A percentile compares a stretch with the other conserved stretches of the same genome.
Evolutionary conservation across 2,113 vertebrate species (phyloP).

Genomic region (Ovis canadensis): DNA sequence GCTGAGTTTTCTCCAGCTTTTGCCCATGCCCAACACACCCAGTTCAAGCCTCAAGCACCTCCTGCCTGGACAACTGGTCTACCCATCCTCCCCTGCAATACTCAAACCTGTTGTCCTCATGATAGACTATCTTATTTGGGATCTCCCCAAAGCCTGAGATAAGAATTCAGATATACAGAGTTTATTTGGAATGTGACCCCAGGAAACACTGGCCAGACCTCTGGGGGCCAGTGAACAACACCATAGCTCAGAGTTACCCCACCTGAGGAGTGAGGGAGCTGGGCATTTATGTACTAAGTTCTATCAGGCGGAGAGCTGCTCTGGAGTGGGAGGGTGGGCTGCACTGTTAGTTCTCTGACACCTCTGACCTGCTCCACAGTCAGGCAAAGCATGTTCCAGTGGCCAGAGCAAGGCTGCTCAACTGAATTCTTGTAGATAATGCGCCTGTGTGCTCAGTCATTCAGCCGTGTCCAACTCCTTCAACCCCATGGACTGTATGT

Average conservation of each 20-base stretch:
- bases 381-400: background rate
- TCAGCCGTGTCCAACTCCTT: background rate
- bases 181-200: background rate
- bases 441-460: background rate
- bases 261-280: background rate
- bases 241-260: background rate
- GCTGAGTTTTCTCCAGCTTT: background rate
- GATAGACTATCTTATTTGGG: background rate
- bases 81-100: too few species aligned
- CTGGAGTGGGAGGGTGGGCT: background rate
- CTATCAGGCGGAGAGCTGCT: background rate
- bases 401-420: background rate
- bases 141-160: background rate
- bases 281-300: background rate
- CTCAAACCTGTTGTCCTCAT: background rate
- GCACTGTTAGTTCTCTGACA: background rate
- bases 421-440: background rate
- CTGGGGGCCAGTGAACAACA: background rate
- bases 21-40: too few species aligned
- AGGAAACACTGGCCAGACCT: background rate
- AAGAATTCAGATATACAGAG: background rate
- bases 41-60: background rate
- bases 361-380: background rate
- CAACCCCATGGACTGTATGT: background rate
- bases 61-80: background rate